phyloP scores from a whole-genome alignment of 2,888 invertebrate species.

The Ellobium chinense region DNA sequence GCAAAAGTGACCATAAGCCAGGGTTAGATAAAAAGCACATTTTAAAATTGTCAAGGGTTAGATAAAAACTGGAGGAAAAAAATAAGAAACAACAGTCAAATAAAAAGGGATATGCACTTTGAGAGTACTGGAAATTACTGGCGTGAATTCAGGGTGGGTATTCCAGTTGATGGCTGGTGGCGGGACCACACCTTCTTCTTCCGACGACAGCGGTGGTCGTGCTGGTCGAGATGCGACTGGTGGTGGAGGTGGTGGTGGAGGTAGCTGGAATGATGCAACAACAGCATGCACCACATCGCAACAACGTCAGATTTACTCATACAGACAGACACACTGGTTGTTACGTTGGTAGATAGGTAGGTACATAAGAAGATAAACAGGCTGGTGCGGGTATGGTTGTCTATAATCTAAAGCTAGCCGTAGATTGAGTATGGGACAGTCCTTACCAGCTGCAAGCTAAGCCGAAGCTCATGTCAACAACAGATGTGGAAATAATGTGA shows the following conservation, averaged over 20 bases:
- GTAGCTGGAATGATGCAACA: conserved; percentile 34
- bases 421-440: too few species aligned
- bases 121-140: conserved; percentile 29
- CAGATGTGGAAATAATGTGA: too few species aligned
- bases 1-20: neutral
- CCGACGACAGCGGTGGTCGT: neutral
- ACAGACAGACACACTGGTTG: too few species aligned
- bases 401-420: too few species aligned
- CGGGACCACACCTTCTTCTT: neutral
- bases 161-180: conserved; percentile 39
- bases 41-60: neutral
- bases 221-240: neutral
- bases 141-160: conserved; percentile 34
- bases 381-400: too few species aligned
- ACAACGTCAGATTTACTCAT: too few species aligned
- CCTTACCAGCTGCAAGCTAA: too few species aligned
- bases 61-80: neutral
- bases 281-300: conserved; percentile 28
- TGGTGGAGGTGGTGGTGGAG: conserved; percentile 2
- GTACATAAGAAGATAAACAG: too few species aligned
- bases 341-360: too few species aligned
- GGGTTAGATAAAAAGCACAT: neutral
- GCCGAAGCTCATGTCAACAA: too few species aligned
- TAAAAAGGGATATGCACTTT: conserved; percentile 33
- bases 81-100: neutral